A percentile compares a stretch with the other conserved stretches of the same genome.
Conservation (phyloP, 2,888 invertebrate genomes). For the Pterostichus madidus region DNA sequence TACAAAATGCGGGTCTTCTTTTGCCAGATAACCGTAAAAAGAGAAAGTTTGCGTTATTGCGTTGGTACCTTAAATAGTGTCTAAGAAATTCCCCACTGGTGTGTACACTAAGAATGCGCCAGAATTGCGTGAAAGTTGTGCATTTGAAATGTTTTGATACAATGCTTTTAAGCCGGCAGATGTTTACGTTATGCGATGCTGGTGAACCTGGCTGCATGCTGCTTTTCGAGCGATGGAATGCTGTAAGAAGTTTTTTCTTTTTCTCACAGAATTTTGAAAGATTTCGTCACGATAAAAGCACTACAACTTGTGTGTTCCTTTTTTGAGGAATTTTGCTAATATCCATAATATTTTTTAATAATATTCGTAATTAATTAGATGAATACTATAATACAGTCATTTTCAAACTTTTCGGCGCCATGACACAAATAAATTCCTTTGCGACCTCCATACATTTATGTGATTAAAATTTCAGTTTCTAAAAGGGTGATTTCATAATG, state of each 20-base stretch:
- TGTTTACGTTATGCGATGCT: conserved; percentile 14
- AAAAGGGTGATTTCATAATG: too few species aligned
- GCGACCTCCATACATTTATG: too few species aligned
- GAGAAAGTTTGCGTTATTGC: conserved; percentile 26
- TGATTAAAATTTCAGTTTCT: too few species aligned
- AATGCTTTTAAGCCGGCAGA: conserved; percentile 56
- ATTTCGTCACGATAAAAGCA: conserved; percentile 56
- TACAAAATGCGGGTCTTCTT: conserved; percentile 41
- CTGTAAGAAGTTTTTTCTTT: conserved; percentile 48
- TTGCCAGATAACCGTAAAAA: conserved; percentile 40
- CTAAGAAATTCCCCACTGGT: conserved; percentile 5
- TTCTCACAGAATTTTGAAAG: conserved; percentile 43
- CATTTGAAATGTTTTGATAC: conserved; percentile 65
- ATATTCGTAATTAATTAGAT: background rate
- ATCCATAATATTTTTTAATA: background rate
- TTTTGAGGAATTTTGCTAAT: background rate
- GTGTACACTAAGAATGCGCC: background rate
- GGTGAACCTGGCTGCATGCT: conserved; percentile 33
- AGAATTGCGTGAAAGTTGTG: conserved; percentile 54
- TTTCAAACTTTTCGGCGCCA: too few species aligned
- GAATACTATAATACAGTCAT: too few species aligned
- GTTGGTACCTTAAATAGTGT: background rate
- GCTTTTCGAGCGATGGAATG: conserved; percentile 49
- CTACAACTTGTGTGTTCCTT: conserved; percentile 47
- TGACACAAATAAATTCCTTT: too few species aligned